Evolutionary conservation across 1,140 invertebrate species (phyloP), one percentile per base, ranked within the genome.

Genomic region (Eufriesea mexicana): DNA sequence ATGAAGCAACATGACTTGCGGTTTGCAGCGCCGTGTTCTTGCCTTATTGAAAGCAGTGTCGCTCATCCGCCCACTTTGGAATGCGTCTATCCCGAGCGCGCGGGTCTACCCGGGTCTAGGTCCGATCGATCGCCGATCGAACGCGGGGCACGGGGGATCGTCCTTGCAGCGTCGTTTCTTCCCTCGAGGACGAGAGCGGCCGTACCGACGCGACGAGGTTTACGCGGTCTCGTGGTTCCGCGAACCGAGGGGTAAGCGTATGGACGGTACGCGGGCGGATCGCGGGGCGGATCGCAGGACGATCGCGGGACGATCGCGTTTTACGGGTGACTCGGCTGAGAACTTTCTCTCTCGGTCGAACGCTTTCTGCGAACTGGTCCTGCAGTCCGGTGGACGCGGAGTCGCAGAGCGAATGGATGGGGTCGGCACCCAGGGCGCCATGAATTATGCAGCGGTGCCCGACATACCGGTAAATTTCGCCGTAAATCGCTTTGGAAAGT

Each of bases 21-120:
- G 91, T 92, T 93, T 92, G 88, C 89, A 57, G 87, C 47, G 67
- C 86, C 91, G 90, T 93, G 92, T 93, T 93, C 91, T 92, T 93
- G 90, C 90, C 89, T 93, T 93, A 93, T 93, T 93, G 92, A 93
- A 93, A 93, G 89, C 92, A 92, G 92, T 93, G 91, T 93, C 92
- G 90, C 93, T 92, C 93, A 93, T 92, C 86, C 89, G 83, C 68
- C 72, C 86, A 83, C 74, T 84, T 85, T 72, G 73, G 75, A 77
- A 76, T 66, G 75, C 55, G 67, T 74, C 67, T 68, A 73, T 59
- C 72, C 8, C 20, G 45, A n/a, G n/a, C 62, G 45, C 42, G 23
- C 49, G 23, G 20, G 57, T 12, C 14, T 14, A 14, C 10, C 49
- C 10, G 49, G 47, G 49, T 49, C 10, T 49, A 35, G 35, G 1